Percentiles rank a stretch among this genome's conserved stretches.
Evolutionary conservation across 2,113 vertebrate genomes (phyloP).

Genomic region (Microtus pennsylvanicus): DNA sequence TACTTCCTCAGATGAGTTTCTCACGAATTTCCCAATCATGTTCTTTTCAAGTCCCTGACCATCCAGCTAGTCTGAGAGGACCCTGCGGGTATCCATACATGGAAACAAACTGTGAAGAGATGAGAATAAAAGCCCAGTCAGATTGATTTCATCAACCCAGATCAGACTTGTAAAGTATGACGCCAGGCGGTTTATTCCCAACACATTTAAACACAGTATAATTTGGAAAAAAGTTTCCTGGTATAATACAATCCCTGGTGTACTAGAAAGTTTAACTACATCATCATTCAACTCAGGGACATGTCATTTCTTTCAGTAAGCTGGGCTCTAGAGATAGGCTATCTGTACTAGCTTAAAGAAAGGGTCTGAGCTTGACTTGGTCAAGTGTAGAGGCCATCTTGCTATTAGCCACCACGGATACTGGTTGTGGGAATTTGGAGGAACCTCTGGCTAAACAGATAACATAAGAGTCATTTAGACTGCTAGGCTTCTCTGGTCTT

Average conservation of each 20-base stretch:
- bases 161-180: background rate
- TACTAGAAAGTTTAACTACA: background rate
- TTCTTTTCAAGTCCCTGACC: background rate
- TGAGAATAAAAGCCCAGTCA: background rate
- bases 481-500: background rate
- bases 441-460: background rate
- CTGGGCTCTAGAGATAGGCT: background rate
- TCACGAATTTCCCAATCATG: background rate
- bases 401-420: background rate
- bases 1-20: background rate
- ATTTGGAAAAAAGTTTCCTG: background rate
- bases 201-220: background rate
- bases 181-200: background rate
- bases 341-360: background rate
- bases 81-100: background rate
- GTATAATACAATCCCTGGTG: background rate
- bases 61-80: background rate
- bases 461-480: background rate
- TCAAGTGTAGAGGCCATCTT: background rate
- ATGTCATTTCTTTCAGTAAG: background rate
- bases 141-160: background rate
- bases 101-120: background rate
- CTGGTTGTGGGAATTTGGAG: background rate
- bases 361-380: background rate
- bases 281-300: background rate